phyloP scores from a whole-genome alignment of 2,888 invertebrate species.

The Actias luna region DNA sequence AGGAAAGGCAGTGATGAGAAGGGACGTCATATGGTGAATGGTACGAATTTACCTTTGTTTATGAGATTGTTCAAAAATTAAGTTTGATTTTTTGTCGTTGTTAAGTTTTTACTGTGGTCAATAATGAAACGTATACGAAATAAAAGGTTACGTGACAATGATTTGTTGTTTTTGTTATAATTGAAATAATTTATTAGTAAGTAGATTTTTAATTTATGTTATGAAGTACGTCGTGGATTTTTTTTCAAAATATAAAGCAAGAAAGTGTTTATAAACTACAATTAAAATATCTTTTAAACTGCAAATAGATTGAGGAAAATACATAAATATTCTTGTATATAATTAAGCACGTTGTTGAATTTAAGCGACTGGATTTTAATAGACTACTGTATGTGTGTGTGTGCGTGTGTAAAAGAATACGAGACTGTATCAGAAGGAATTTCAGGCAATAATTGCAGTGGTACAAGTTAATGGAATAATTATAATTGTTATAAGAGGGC shows the following conservation, averaged over 20 bases:
- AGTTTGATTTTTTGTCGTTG: conserved; percentile 52
- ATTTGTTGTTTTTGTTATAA: conserved; percentile 31
- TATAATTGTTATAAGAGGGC: conserved; percentile 71
- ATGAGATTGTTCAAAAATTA: conserved; percentile 61
- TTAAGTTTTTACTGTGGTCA: conserved; percentile 44
- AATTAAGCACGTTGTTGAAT: neutral
- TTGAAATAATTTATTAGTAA: conserved; percentile 24
- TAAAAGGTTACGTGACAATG: conserved; percentile 45
- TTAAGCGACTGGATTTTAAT: neutral
- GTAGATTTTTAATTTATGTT: neutral
- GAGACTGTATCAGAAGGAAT: conserved; percentile 57
- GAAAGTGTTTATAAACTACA: too few species aligned
- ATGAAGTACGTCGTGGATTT: neutral
- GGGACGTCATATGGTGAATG: conserved; percentile 73
- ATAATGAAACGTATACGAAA: conserved; percentile 52
- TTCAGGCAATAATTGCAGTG: conserved; percentile 68
- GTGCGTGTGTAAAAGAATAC: conserved; percentile 24
- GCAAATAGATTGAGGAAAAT: too few species aligned
- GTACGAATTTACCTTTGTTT: conserved; percentile 71
- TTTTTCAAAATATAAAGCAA: too few species aligned
- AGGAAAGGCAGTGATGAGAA: conserved; percentile 53
- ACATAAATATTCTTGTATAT: too few species aligned
- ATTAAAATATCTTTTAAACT: too few species aligned
- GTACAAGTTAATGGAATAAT: conserved; percentile 78
- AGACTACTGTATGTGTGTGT: neutral